Percentiles rank a stretch among this genome's conserved stretches.
These are phyloP conservation scores for Jaculus jaculus DNA, from an alignment of 2,113 vertebrate species.

Conservation along the genomic window DNA sequence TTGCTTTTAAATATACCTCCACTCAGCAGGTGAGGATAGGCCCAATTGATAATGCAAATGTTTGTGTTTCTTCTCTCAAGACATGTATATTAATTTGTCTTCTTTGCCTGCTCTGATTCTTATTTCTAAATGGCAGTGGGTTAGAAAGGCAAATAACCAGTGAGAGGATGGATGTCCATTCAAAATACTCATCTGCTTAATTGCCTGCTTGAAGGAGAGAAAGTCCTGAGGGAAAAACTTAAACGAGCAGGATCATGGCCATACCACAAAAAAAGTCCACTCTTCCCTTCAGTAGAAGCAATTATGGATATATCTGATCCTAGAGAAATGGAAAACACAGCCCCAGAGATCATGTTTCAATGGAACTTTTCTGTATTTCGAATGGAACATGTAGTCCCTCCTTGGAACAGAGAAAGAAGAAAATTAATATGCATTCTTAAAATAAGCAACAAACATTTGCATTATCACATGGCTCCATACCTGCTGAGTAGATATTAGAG, in stretches of 20 bases:
- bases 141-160: too few relatives aligned
- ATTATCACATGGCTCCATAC: constrained; percentile 65
- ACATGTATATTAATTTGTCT: too few relatives aligned
- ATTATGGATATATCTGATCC: constrained; percentile 45
- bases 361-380: constrained; percentile 43
- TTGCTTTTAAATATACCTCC: too few relatives aligned
- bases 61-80: too few relatives aligned
- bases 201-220: constrained; percentile 80
- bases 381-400: constrained; percentile 64
- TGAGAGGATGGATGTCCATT: constrained; percentile 59
- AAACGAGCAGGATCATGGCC: constrained; percentile 49
- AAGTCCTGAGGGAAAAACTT: constrained; percentile 75
- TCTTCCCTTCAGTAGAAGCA: constrained; percentile 54
- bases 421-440: constrained; percentile 62
- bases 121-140: too few relatives aligned
- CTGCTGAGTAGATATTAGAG: constrained; percentile 57
- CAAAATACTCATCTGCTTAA: constrained; percentile 79
- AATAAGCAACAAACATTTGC: constrained; percentile 53
- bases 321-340: constrained; percentile 30
- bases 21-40: too few relatives aligned
- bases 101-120: too few relatives aligned
- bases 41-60: too few relatives aligned
- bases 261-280: constrained; percentile 17
- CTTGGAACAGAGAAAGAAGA: constrained; percentile 25
- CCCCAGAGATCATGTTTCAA: constrained; percentile 62